These are phyloP conservation scores for Saccopteryx bilineata DNA, from an alignment of 2,113 vertebrate genomes.

Conservation along the genomic window DNA sequence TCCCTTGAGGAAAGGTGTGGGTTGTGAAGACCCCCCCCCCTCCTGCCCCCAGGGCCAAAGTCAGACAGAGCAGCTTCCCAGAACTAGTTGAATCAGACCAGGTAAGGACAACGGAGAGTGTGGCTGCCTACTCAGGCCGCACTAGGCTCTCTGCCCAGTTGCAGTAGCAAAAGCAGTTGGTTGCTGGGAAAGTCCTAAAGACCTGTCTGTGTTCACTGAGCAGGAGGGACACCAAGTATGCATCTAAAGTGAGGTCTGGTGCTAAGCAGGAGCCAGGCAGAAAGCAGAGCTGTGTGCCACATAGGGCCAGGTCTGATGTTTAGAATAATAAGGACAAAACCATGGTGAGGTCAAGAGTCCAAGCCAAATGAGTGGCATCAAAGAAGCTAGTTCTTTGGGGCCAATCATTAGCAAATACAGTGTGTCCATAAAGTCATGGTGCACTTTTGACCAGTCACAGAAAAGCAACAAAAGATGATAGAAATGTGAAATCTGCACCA, in stretches of 20 bases:
- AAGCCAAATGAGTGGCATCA: not conserved
- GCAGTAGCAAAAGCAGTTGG: not conserved
- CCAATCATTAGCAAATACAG: not conserved
- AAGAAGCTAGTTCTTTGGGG: not conserved
- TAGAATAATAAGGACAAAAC: not conserved
- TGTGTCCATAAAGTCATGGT: no score
- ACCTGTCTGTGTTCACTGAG: not conserved
- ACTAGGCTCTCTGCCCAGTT: not conserved
- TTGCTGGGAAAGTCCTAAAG: not conserved
- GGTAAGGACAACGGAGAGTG: not conserved
- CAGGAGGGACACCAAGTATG: not conserved
- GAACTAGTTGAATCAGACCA: constrained; percentile 56
- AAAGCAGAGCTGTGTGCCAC: not conserved
- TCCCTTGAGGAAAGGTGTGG: constrained; percentile 73
- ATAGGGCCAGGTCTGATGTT: not conserved
- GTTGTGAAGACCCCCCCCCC: not conserved
- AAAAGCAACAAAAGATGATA: no score
- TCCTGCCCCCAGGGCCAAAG: not conserved
- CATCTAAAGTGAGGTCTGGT: not conserved
- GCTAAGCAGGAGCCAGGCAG: not conserved
- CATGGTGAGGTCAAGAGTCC: not conserved
- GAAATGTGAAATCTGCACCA: no score
- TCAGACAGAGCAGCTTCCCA: constrained; percentile 31
- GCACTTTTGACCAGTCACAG: no score
- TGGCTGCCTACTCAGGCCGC: not conserved